Base-by-base conservation (phyloP, 2,888 invertebrate genomes). In the Watsonalla binaria region DNA sequence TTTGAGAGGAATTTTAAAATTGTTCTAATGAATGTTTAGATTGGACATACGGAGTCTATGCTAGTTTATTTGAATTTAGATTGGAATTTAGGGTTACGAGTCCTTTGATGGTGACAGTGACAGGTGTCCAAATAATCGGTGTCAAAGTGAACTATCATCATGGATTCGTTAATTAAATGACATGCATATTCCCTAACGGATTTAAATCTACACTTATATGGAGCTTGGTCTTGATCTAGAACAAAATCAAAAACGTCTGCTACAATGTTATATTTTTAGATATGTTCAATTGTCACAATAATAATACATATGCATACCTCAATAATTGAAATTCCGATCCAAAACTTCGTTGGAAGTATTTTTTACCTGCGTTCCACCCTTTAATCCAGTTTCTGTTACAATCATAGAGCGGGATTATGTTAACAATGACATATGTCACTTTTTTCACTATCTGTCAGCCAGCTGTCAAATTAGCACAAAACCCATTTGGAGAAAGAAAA, bases 1-100 rank as follows among this genome's bases (percentile, higher is more conserved):
- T 78, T 76, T 73, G 74, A 74, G 77, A 70, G 71, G 76, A 78
- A 74, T 79, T 86, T 85, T 80, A 73, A 63, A 77, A 78, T 62
- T 57, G 66, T 75, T 70, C 66, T 86, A 87, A 89, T 88, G 77
- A 90, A 88, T 87, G 89, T 90, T 90, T 90, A 79, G 86, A 88
- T 87, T 87, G 80, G 74, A 78, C 80, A 80, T 84, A 79, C 78
- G 77, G 83, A 82, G 79, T 82, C 77, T 70, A 77, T 83, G 67
- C 65, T 62, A 62, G 66, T 72, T 66, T 80, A 84, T 88, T 88
- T 86, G 77, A 86, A 88, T 89, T 77, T 82, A 80, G 70, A 84
- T 84, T 80, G 72, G 58, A 67, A 68, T 59, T 58, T 66, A 76
- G 82, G 85, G 78, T 80, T 68, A 64, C 51, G 54, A 59, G 68